Evolutionary conservation across 2,888 invertebrate species (phyloP).

Genomic region (Dynastes maya): DNA sequence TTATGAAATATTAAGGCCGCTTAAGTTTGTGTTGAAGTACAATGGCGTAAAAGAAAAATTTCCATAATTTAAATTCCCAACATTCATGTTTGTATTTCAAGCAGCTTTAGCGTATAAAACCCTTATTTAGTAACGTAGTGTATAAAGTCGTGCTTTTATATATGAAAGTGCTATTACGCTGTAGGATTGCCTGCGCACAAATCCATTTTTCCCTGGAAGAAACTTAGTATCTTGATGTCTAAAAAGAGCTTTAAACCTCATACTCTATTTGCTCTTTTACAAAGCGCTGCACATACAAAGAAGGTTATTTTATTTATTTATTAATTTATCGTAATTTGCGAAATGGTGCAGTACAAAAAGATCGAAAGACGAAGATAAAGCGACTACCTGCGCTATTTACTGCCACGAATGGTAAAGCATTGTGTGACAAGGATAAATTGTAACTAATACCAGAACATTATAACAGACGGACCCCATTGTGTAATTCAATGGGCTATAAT

Average conservation of each 20-base stretch:
- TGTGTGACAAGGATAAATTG: conserved; percentile 9
- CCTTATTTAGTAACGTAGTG: conserved; percentile 22
- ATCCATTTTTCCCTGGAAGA: conserved; percentile 24
- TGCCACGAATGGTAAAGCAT: not conserved
- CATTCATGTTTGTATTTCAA: conserved; percentile 18
- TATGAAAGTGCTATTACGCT: conserved; percentile 9
- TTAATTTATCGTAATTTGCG: no score
- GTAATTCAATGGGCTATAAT: not conserved
- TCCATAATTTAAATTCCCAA: conserved; percentile 35
- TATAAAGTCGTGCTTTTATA: not conserved
- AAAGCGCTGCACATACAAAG: not conserved
- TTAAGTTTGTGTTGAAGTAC: conserved; percentile 10
- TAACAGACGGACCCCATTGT: not conserved
- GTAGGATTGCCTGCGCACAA: not conserved
- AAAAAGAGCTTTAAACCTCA: not conserved
- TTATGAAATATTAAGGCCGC: conserved; percentile 19
- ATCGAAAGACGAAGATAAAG: not conserved
- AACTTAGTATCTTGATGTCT: conserved; percentile 8
- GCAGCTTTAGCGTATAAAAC: conserved; percentile 8
- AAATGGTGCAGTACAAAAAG: not conserved
- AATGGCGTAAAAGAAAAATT: conserved; percentile 10
- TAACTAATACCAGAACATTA: not conserved
- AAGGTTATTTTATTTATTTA: not conserved
- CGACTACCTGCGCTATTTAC: not conserved
- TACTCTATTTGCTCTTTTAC: not conserved